Conservation (phyloP, 2,888 invertebrate species). For the Calliphora vomitoria region DNA sequence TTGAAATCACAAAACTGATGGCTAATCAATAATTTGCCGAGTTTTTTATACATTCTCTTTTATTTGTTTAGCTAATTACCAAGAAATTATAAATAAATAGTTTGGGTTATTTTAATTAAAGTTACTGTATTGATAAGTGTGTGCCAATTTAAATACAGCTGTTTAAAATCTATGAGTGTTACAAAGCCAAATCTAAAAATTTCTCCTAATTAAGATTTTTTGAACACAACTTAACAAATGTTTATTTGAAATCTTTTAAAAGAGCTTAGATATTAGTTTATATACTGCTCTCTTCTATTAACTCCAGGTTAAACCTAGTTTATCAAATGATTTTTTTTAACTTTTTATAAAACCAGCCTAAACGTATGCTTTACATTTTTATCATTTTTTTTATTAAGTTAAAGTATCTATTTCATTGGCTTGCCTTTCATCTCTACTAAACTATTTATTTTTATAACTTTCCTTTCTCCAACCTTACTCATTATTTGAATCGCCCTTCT, state of each 20-base stretch:
- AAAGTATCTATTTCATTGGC: background rate
- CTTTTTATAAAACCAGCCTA: too few species aligned
- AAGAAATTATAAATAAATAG: too few species aligned
- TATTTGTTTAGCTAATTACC: background rate
- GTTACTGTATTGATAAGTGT: background rate
- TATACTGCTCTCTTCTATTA: too few species aligned
- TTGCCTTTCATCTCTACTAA: background rate
- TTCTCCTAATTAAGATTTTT: too few species aligned
- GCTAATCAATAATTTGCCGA: background rate
- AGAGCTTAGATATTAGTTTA: too few species aligned
- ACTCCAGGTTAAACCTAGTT: too few species aligned
- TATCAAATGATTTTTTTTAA: too few species aligned
- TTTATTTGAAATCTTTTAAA: too few species aligned
- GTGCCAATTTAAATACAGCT: background rate
- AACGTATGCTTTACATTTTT: too few species aligned
- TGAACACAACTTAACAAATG: too few species aligned
- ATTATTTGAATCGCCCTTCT: background rate
- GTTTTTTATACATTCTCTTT: background rate
- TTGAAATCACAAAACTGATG: background rate
- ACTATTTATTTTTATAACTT: slow-evolving; percentile 16
- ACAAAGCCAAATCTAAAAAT: too few species aligned
- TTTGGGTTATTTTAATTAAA: background rate
- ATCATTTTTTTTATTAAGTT: too few species aligned
- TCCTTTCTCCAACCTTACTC: background rate
- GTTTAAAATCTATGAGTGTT: background rate